These are phyloP conservation scores for Spatulosminthurus flaviceps DNA, from an alignment of 2,888 invertebrate species.

Conservation along the genomic window DNA sequence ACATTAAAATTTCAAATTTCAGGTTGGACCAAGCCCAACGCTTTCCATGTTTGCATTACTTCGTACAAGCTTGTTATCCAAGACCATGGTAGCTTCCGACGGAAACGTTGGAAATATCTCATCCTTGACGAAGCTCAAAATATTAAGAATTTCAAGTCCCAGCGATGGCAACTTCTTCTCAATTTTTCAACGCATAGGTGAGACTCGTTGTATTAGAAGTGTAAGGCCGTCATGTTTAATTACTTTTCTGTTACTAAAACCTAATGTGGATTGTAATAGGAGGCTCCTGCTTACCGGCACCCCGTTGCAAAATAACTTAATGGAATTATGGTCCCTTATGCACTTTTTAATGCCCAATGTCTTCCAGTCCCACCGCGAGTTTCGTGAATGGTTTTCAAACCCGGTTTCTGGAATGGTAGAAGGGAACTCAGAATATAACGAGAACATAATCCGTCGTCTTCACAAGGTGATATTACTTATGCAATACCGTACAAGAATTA, in stretches of 20 bases:
- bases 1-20: too few species aligned
- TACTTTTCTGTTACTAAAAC: too few species aligned
- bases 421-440: slow-evolving; percentile 90
- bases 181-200: slow-evolving; percentile 94
- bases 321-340: slow-evolving; percentile 98
- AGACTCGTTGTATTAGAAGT: too few species aligned
- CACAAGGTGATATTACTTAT: slow-evolving; percentile 80
- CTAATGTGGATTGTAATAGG: slow-evolving; percentile 69
- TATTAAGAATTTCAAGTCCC: slow-evolving; percentile 99
- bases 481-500: too few species aligned
- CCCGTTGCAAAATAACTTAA: slow-evolving; percentile 93
- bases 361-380: slow-evolving; percentile 94
- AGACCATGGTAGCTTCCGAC: slow-evolving; percentile 95
- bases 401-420: slow-evolving; percentile 97
- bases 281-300: slow-evolving; percentile 92
- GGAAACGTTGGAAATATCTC: slow-evolving; percentile 98
- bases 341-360: slow-evolving; percentile 98
- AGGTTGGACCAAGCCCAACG: slow-evolving; percentile 98
- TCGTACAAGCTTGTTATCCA: slow-evolving; percentile 98
- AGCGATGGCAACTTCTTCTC: slow-evolving; percentile 95
- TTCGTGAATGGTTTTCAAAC: slow-evolving; percentile 98
- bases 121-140: slow-evolving; percentile 99
- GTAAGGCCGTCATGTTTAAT: too few species aligned
- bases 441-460: slow-evolving; percentile 84
- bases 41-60: slow-evolving; percentile 98